A percentile compares a stretch with the other conserved stretches of the same genome.
Conservation (phyloP, 2,888 invertebrate genomes). For the Heteromyza rotundicornis region DNA sequence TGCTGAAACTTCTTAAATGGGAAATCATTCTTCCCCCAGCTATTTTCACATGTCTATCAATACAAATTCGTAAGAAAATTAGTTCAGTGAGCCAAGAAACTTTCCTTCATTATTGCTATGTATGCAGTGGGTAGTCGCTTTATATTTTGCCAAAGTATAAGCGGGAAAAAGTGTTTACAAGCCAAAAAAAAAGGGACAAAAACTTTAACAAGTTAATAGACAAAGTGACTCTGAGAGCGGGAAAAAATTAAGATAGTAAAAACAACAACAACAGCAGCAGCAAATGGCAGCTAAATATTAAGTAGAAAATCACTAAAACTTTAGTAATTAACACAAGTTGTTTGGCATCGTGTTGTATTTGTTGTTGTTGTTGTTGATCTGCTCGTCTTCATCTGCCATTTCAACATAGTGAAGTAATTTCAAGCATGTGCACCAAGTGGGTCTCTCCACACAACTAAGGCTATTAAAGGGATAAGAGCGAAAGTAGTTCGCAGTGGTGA, state of each 20-base stretch:
- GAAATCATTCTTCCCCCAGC: no score
- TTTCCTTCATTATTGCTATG: no score
- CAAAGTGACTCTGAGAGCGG: slow-evolving; percentile 31
- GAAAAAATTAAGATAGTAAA: no score
- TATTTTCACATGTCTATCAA: no score
- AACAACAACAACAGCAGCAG: slow-evolving; percentile 10
- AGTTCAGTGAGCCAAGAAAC: no score
- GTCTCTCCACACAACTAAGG: background rate
- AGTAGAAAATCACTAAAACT: slow-evolving; percentile 49
- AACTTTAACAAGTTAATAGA: slow-evolving; percentile 45
- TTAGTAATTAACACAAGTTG: slow-evolving; percentile 53
- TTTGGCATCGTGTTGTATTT: slow-evolving; percentile 19
- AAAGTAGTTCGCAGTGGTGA: no score
- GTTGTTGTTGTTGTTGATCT: background rate
- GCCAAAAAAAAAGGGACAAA: slow-evolving; percentile 34
- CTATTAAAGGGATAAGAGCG: background rate
- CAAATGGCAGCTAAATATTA: no score
- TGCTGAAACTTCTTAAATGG: background rate
- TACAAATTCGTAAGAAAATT: no score
- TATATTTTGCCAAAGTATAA: no score
- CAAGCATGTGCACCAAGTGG: background rate
- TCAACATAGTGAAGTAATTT: background rate
- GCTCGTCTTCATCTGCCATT: background rate
- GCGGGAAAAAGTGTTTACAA: no score
- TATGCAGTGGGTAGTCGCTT: no score